These are phyloP conservation scores for Noctuana brunneofusca DNA, from an alignment of 2,888 invertebrate species.

Conservation along the genomic window DNA sequence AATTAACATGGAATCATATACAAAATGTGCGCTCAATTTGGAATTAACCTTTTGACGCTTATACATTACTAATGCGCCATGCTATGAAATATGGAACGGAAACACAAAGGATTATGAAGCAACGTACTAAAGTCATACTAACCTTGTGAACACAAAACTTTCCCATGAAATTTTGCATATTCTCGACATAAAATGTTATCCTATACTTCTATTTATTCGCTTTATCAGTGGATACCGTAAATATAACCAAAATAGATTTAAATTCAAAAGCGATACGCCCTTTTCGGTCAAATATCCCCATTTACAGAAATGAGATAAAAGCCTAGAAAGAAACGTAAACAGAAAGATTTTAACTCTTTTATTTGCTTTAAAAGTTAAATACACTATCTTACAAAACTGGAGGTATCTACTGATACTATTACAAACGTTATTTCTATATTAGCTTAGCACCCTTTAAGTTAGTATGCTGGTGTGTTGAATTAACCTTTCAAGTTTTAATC, in stretches of 20 bases:
- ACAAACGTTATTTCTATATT: not conserved
- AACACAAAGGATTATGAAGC: constrained; percentile 44
- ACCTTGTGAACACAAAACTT: constrained; percentile 31
- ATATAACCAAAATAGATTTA: not conserved
- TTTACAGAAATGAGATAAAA: constrained; percentile 12
- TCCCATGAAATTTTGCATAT: constrained; percentile 18
- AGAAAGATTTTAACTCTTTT: not conserved
- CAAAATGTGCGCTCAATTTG: constrained; percentile 3
- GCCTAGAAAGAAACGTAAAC: constrained; percentile 11
- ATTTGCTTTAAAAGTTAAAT: not conserved
- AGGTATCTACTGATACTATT: not conserved
- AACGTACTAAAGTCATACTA: constrained; percentile 39
- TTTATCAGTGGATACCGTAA: not conserved
- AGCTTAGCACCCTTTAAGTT: constrained; percentile 14
- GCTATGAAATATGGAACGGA: constrained; percentile 49
- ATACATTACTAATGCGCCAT: constrained; percentile 46
- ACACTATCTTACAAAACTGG: not conserved
- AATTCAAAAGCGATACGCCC: not conserved
- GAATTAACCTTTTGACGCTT: constrained; percentile 44
- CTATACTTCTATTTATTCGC: too few relatives aligned
- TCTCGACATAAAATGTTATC: not conserved
- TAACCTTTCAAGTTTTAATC: constrained; percentile 36
- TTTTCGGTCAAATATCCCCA: constrained; percentile 36
- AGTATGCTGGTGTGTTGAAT: constrained; percentile 11
- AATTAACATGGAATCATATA: not conserved